A percentile compares a stretch with the other conserved stretches of the same genome.
Conservation (phyloP, 2,113 vertebrate species). For the Narcine bancroftii region DNA sequence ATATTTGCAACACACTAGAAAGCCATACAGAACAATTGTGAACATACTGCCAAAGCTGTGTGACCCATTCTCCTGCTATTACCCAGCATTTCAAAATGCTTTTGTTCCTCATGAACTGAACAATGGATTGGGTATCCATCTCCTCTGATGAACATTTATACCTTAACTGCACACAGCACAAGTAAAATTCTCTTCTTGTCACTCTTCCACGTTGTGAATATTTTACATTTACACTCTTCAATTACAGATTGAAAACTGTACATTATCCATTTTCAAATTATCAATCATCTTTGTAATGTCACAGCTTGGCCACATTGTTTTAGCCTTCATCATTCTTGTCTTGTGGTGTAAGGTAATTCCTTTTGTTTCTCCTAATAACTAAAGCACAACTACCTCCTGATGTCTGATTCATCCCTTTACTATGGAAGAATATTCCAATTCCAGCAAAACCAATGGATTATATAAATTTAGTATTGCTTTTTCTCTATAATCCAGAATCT, state of each 20-base stretch:
- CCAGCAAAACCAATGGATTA: not conserved
- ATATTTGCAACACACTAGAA: not conserved
- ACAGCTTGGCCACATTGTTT: not conserved
- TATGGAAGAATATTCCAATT: not conserved
- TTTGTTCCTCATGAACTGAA: not conserved
- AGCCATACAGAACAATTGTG: not conserved
- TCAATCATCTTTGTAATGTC: not conserved
- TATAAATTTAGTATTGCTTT: not conserved
- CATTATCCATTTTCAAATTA: not conserved
- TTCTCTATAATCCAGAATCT: not conserved
- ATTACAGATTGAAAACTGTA: not conserved
- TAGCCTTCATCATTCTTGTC: not conserved
- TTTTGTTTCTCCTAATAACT: not conserved
- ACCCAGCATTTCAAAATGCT: not conserved
- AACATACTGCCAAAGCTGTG: not conserved
- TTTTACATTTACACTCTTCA: not conserved
- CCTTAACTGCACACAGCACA: not conserved
- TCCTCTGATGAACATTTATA: not conserved
- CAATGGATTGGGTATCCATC: not conserved
- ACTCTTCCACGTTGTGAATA: not conserved
- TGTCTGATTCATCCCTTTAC: not conserved
- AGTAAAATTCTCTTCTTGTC: not conserved
- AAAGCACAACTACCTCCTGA: not conserved
- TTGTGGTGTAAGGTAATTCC: not conserved
- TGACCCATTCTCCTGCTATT: not conserved